Base-by-base conservation (phyloP, 2,113 vertebrate genomes). In the Campylomormyrus numenius region DNA sequence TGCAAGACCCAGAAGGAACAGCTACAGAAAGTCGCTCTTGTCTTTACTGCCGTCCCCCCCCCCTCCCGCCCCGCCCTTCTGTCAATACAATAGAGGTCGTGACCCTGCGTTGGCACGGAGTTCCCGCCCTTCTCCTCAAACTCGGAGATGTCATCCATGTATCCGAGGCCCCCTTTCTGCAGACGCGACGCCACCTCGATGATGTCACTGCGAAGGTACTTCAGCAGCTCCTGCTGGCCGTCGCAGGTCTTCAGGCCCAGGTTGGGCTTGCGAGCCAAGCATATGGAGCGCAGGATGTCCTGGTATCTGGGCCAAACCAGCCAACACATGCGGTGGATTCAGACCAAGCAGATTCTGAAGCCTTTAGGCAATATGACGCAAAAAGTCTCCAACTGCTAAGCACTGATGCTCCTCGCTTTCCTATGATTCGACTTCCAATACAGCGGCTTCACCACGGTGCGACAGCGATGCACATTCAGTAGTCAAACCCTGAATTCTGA, bases 141-240 rank as follows among this genome's bases (percentile, higher is more conserved):
- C 89, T 97, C 96, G 0, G 94, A 92, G 10, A 96, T 97, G 92
- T 98, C 97, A 8, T 97, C 97, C 91, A 99, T 93, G 90, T 99
- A 98, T 53, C 98, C 98, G 90, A 99, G 95, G 15, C 98, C 98
- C 53, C 98, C 98, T 89, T 99, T 99, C 87, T 98, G 97, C 89
- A 99, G 96, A 15, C 98, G 96, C 0, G 98, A 98, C 1, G 98
- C 97, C 1, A 99, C 96, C 92, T 99, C 98, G 89, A 98, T 96
- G n/a, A 99, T 96, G 93, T 99, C 98, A 66, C 97, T 98, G 15
- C 97, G 95, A 92, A 99, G 94, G 92, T 96, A 99, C 91, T 95
- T 98, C 88, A 99, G 96, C 87, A 99, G 96, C 80, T 99, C 98
- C 90, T 97, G 93, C 90, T 96, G 95, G 80, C 98, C 98, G 5